Evolutionary conservation across 1,140 invertebrate species (phyloP).

Genomic region (Drosophila eugracilis): DNA sequence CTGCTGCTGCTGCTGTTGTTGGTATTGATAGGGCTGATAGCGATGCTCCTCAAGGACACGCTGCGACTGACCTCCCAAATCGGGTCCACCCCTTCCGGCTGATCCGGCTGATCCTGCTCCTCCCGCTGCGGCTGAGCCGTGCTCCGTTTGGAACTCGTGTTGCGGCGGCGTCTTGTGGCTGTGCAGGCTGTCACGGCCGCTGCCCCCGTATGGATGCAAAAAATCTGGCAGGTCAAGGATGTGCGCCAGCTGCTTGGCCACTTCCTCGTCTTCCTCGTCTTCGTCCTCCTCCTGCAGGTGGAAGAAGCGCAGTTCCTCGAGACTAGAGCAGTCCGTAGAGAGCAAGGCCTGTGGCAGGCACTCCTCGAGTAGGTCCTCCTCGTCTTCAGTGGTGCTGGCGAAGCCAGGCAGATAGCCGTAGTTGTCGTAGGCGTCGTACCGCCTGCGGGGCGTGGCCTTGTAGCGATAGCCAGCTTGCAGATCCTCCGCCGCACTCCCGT

Average conservation of each 20-base stretch:
- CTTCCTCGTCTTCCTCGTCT: constrained; percentile 70
- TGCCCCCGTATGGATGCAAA: constrained; percentile 72
- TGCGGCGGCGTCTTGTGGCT: constrained; percentile 84
- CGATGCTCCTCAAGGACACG: constrained; percentile 60
- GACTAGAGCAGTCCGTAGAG: constrained; percentile 74
- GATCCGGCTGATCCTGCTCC: constrained; percentile 61
- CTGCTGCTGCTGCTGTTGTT: constrained; percentile 51
- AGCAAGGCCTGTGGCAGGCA: constrained; percentile 61
- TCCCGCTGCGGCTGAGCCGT: constrained; percentile 69
- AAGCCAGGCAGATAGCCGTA: constrained; percentile 77
- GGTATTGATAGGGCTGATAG: constrained; percentile 62
- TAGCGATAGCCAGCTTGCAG: constrained; percentile 79
- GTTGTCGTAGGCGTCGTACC: constrained; percentile 78
- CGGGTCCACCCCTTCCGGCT: constrained; percentile 57
- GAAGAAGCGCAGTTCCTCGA: constrained; percentile 69
- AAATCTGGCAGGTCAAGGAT: constrained; percentile 71
- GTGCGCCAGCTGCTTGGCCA: constrained; percentile 62
- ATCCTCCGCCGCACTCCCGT: constrained; percentile 61
- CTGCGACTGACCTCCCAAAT: constrained; percentile 54
- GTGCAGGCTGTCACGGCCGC: constrained; percentile 70
- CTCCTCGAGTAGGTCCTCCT: constrained; percentile 73
- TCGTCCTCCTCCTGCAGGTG: constrained; percentile 56
- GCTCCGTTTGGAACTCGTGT: constrained; percentile 78
- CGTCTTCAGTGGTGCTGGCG: constrained; percentile 75
- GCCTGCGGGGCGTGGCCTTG: constrained; percentile 71